Percentiles rank a stretch among this genome's conserved stretches.
Evolutionary conservation across 2,797 vertebrate species (phyloP).

Genomic region (Streptopelia turtur): DNA sequence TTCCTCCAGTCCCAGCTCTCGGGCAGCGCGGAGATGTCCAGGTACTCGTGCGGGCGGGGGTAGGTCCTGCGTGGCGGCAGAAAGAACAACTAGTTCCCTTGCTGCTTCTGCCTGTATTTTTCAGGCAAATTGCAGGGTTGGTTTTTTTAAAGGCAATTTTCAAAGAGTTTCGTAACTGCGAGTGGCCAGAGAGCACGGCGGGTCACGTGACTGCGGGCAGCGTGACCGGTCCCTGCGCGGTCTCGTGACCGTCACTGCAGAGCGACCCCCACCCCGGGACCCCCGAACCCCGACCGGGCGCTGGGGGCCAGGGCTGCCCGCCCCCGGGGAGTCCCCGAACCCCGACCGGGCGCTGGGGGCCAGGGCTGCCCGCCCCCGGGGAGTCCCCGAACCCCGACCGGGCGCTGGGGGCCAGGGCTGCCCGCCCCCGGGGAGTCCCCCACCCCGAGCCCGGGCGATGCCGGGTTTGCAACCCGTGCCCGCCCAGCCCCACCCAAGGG

Average conservation of each 20-base stretch:
- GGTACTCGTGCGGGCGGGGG: slow-evolving; percentile 87
- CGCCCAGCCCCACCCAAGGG: not conserved
- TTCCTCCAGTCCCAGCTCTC: slow-evolving; percentile 93
- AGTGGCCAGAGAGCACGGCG: not conserved
- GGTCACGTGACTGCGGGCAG: not conserved
- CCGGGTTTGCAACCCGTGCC: not conserved
- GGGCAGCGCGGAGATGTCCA: slow-evolving; percentile 81
- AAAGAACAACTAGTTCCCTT: rapidly evolving
- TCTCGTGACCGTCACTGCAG: not conserved
- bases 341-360: not conserved
- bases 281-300: too few species aligned
- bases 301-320: too few species aligned
- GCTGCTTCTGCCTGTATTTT: rapidly evolving
- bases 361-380: not conserved
- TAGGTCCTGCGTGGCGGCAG: slow-evolving; percentile 70
- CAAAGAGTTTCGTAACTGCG: not conserved
- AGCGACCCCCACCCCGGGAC: too few species aligned
- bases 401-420: too few species aligned
- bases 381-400: not conserved
- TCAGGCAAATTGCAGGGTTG: too few species aligned
- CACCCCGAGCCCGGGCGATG: not conserved
- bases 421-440: not conserved
- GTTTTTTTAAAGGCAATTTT: rapidly evolving
- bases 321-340: not conserved
- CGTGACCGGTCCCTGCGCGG: not conserved